A percentile compares a stretch with the other conserved stretches of the same genome.
Conservation (phyloP, 2,888 invertebrate species). For the Cosmia pyralina region DNA sequence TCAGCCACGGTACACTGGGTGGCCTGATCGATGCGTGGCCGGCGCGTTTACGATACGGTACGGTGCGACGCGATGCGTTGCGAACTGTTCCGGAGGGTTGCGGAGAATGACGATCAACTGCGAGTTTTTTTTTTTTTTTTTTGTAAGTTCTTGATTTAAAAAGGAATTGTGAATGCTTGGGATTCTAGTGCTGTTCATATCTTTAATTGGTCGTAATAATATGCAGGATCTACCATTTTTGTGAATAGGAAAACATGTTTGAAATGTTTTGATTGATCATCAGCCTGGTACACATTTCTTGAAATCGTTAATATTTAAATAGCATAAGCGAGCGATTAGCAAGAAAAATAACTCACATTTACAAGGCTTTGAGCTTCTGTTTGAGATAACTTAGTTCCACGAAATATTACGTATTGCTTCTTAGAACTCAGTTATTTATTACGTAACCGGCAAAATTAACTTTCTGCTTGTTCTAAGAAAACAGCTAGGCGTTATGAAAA, state of each 20-base stretch:
- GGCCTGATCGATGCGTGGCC: conserved; percentile 55
- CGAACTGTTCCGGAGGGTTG: conserved; percentile 2
- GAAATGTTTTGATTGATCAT: background rate
- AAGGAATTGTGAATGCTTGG: background rate
- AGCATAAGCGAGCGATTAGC: background rate
- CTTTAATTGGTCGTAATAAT: background rate
- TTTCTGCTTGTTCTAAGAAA: background rate
- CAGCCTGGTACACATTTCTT: background rate
- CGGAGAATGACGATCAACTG: background rate
- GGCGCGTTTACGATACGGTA: conserved; percentile 41
- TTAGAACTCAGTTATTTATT: no score
- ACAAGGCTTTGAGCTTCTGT: background rate
- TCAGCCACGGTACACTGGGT: conserved; percentile 68
- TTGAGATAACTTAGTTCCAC: background rate
- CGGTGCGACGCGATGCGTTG: conserved; percentile 33
- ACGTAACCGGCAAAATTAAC: background rate
- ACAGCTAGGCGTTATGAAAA: background rate
- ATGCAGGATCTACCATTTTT: background rate
- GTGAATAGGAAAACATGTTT: background rate
- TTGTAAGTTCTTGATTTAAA: background rate
- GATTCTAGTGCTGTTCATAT: background rate
- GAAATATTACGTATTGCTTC: background rate
- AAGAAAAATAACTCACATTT: background rate
- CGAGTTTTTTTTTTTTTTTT: background rate
- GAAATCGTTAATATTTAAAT: no score